Base-by-base conservation (phyloP, 2,797 vertebrate genomes). In the Scarus forsteni region DNA sequence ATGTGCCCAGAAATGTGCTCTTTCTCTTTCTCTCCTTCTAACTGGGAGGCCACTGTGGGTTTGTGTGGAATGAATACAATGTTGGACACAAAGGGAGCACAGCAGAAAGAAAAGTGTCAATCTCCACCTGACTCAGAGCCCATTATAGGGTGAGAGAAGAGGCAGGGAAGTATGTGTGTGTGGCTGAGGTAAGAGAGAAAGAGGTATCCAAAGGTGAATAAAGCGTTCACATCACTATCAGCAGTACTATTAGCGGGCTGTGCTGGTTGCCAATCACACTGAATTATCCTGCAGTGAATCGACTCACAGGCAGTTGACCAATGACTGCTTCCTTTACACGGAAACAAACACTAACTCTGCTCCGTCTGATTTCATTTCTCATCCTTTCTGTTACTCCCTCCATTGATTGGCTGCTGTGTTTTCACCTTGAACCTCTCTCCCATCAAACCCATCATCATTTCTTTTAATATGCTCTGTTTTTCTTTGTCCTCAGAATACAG, bases 71-170 rank as follows among this genome's bases (percentile, higher is more conserved):
- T 81, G 81, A 90, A 84, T 84, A 80, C 85, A 78, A 84, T 71
- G 81, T 65, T n/a, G 85, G 73, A 81, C 85, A 91, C 85, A 90
- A 91, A 91, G 84, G 85, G 70, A 84, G 80, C 71, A 34, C 58
- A 64, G 79, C 85, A 88, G 76, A 86, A 85, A 89, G 86, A 88
- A 84, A 89, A 91, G 89, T 90, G 90, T 87, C 90, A 87, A 86
- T 90, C 88, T 92, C 86, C 86, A 91, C 90, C 89, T 90, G 85
- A 91, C 82, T 89, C 83, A 77, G 73, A 86, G 77, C 87, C 88
- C 75, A 92, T 92, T 92, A 89, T 55, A 78, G 86, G 79, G 84
- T 70, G 83, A 88, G 85, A 87, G 82, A 85, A 85, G 76, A 86
- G 81, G 53, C 55, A 64, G 68, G 56, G 57, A 65, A 48, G 61